A percentile compares a stretch with the other conserved stretches of the same genome.
Evolutionary conservation across 2,888 invertebrate species (phyloP).

Genomic region (Rhopalosiphum nymphaeae): DNA sequence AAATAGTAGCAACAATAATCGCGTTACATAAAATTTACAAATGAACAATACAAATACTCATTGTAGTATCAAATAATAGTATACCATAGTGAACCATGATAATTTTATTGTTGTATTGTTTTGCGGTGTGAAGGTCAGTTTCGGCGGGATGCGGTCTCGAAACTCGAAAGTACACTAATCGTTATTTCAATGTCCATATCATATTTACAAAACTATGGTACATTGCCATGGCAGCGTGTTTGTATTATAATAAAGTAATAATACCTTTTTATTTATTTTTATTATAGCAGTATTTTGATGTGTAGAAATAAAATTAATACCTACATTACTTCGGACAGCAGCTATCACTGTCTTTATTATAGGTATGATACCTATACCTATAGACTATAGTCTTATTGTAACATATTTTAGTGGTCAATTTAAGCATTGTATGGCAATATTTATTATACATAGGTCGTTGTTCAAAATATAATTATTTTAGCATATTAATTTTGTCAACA

Average conservation of each 20-base stretch:
- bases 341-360: not conserved
- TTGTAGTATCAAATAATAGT: not conserved
- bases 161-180: not conserved
- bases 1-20: not conserved
- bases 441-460: not conserved
- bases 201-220: not conserved
- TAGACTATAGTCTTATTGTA: not conserved
- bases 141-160: not conserved
- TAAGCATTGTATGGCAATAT: not conserved
- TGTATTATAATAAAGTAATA: not conserved
- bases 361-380: too few relatives aligned
- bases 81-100: not conserved
- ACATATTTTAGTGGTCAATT: not conserved
- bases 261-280: not conserved
- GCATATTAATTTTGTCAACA: not conserved
- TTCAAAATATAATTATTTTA: not conserved
- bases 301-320: not conserved
- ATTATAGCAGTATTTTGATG: not conserved
- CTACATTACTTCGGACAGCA: not conserved
- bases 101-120: slow-evolving; percentile 35
- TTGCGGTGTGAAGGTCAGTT: slow-evolving; percentile 30
- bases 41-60: slow-evolving; percentile 1
- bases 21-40: not conserved
- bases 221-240: not conserved
- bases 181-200: slow-evolving; percentile 4